Conservation (phyloP, 2,888 invertebrate genomes). For the Cetonia aurata region DNA sequence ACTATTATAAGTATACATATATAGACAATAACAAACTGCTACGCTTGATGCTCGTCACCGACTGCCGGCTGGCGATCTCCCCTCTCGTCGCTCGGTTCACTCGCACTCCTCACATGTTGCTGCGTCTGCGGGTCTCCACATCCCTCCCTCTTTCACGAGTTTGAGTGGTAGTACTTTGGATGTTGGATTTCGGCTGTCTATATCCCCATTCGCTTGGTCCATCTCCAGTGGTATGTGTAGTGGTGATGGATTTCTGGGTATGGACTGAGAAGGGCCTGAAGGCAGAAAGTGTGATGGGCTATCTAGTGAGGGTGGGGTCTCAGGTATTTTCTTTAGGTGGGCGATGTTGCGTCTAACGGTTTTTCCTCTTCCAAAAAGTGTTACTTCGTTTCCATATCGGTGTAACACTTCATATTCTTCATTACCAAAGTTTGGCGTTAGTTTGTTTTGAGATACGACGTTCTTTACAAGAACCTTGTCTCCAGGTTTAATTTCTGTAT, state of each 20-base stretch:
- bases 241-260: no score
- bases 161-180: constrained; percentile 8
- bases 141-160: constrained; percentile 13
- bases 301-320: no score
- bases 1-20: no score
- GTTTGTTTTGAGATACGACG: background rate
- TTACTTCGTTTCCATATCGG: constrained; percentile 7
- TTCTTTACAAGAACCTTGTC: background rate
- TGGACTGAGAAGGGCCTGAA: no score
- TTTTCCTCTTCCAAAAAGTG: constrained; percentile 10
- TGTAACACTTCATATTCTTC: constrained; percentile 1
- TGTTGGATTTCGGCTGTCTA: constrained; percentile 3
- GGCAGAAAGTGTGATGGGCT: no score
- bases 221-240: no score
- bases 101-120: no score
- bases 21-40: no score
- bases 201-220: background rate
- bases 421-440: background rate
- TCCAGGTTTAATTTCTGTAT: background rate
- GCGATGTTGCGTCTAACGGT: background rate
- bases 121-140: no score
- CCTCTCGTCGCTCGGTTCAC: no score
- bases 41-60: no score
- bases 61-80: no score
- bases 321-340: background rate